These are phyloP conservation scores for Drosophila orosa DNA, from an alignment of 1,140 invertebrate genomes.

Conservation along the genomic window DNA sequence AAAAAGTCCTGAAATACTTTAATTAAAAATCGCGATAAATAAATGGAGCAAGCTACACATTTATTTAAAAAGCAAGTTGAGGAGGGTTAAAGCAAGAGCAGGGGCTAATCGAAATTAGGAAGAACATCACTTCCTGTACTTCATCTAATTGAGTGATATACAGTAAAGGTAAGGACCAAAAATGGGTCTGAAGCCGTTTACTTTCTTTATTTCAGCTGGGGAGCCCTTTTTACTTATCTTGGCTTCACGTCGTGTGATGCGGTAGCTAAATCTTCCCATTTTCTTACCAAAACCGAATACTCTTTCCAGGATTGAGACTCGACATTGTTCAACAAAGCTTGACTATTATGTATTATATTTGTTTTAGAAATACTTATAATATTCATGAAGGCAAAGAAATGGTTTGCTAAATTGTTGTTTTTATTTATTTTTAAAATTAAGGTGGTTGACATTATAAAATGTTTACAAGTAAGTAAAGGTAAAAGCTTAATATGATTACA, in stretches of 20 bases:
- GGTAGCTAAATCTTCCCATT: constrained; percentile 53
- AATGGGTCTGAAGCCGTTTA: constrained; percentile 8
- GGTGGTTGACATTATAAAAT: too few relatives aligned
- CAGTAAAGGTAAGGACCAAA: constrained; percentile 4
- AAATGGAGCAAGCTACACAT: neutral
- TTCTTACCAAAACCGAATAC: constrained; percentile 14
- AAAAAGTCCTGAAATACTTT: neutral
- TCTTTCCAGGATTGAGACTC: neutral
- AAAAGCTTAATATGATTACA: neutral
- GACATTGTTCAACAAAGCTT: neutral
- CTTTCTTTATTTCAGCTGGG: constrained; percentile 20
- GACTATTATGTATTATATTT: neutral
- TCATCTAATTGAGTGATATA: constrained; percentile 18
- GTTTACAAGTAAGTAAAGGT: neutral
- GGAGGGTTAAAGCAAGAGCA: too few relatives aligned
- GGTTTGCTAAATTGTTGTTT: neutral
- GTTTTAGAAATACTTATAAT: neutral
- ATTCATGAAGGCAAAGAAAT: neutral
- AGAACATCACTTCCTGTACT: neutral
- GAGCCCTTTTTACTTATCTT: constrained; percentile 32
- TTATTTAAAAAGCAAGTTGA: neutral
- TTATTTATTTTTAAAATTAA: too few relatives aligned
- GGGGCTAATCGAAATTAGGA: neutral
- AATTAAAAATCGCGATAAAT: neutral
- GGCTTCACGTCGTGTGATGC: constrained; percentile 53